Base-by-base conservation (phyloP, 2,888 invertebrate species). In the Netelia inedita region DNA sequence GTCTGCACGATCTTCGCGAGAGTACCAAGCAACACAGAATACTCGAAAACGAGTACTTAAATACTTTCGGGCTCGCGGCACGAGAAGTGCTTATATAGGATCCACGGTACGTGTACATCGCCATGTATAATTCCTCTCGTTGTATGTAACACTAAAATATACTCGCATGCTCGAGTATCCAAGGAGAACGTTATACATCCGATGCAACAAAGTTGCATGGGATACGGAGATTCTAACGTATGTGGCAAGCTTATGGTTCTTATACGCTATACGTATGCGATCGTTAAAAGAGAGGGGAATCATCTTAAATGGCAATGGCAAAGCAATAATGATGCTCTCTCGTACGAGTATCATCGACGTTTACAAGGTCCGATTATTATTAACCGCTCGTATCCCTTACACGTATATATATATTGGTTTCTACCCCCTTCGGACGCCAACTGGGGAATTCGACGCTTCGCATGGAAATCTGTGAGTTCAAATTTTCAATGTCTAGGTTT, bases 281-380 rank as follows among this genome's bases (percentile, higher is more conserved):
- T 81, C 61, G 72, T 78, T 78, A 50, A 79, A 46, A 41, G 65
- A 66, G 46, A 55, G 41, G 68, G 43, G 71, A 74, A 74, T 63
- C 73, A 71, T 80, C 79, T 87, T 83, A 87, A 89, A 88, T 82
- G 78, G 88, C 86, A 88, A 87, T 83, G 79, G 85, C 79, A 85
- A 87, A 76, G 83, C 74, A 61, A 83, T 89, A 87, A 89, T 85
- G 84, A 87, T 83, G 85, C 87, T 63, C 82, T 87, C 86, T 55
- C 53, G 46, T 16, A n/a, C 79, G 61, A 79, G 63, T 63, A 75
- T 73, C 79, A 63, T 59, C 82, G 82, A 87, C 86, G 85, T 87
- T 88, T 86, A 87, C 83, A 72, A 75, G 81, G 72, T 63, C 80
- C 87, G 87, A 82, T 89, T 86, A 88, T 90, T 87, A 88, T 80